Evolutionary conservation across 2,888 invertebrate species (phyloP).

Genomic region (Troides aeacus): DNA sequence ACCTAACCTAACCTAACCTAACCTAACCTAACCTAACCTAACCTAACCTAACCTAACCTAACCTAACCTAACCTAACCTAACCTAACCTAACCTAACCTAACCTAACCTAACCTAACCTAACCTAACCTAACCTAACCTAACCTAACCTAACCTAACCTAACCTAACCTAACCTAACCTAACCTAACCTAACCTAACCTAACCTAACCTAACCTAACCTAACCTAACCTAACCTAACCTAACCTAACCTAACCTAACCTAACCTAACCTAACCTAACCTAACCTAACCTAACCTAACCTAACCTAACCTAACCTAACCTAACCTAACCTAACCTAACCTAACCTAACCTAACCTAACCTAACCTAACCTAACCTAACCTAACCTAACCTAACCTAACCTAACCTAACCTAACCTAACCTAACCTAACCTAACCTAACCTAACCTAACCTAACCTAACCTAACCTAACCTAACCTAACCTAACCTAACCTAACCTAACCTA

Average conservation of each 20-base stretch:
- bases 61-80: conserved; percentile 24
- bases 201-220: conserved; percentile 26
- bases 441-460: conserved; percentile 31
- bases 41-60: conserved; percentile 24
- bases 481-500: conserved; percentile 32
- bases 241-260: conserved; percentile 29
- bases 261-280: conserved; percentile 32
- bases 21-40: conserved; percentile 23
- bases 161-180: conserved; percentile 28
- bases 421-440: conserved; percentile 30
- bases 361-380: conserved; percentile 33
- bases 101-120: conserved; percentile 24
- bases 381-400: conserved; percentile 33
- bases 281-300: conserved; percentile 19
- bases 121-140: conserved; percentile 28
- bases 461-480: conserved; percentile 29
- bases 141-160: conserved; percentile 28
- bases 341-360: conserved; percentile 21
- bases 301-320: conserved; percentile 22
- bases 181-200: conserved; percentile 28
- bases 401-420: conserved; percentile 34
- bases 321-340: conserved; percentile 5
- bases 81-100: conserved; percentile 8
- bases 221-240: conserved; percentile 17
- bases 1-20: conserved; percentile 23